These are phyloP conservation scores for Ciconia boyciana DNA, from an alignment of 2,113 vertebrate species.

Conservation along the genomic window DNA sequence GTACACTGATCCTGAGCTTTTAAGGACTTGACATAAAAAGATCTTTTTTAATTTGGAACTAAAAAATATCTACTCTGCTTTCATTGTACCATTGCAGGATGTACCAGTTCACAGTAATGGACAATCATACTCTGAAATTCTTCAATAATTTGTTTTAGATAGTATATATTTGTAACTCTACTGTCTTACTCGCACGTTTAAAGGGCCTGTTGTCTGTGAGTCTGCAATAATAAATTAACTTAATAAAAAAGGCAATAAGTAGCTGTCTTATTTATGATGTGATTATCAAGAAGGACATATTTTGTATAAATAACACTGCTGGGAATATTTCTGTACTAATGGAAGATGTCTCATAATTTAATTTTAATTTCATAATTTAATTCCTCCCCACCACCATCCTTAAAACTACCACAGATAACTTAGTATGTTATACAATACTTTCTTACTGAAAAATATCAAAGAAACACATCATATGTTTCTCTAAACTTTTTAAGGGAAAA, in stretches of 20 bases:
- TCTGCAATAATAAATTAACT: conserved; percentile 20
- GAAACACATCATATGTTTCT: neutral
- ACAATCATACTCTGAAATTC: neutral
- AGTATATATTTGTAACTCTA: neutral
- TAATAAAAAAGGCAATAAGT: conserved; percentile 13
- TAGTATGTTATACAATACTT: neutral
- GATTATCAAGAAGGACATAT: conserved; percentile 12
- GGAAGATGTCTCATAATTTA: neutral
- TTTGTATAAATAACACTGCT: neutral
- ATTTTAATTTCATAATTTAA: conserved; percentile 20
- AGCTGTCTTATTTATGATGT: conserved; percentile 9
- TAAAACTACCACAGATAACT: neutral
- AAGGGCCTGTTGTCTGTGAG: neutral
- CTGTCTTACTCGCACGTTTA: neutral
- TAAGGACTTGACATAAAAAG: neutral
- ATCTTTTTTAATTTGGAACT: neutral
- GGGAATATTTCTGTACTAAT: neutral
- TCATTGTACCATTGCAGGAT: neutral
- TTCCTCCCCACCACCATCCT: neutral
- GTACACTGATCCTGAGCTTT: neutral
- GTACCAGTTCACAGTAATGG: neutral
- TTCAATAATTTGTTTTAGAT: neutral
- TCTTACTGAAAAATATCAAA: neutral
- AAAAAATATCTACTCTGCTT: neutral
- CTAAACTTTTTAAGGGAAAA: neutral